Evolutionary conservation across 1,140 invertebrate genomes (phyloP).

Genomic region (Hycleus cichorii): DNA sequence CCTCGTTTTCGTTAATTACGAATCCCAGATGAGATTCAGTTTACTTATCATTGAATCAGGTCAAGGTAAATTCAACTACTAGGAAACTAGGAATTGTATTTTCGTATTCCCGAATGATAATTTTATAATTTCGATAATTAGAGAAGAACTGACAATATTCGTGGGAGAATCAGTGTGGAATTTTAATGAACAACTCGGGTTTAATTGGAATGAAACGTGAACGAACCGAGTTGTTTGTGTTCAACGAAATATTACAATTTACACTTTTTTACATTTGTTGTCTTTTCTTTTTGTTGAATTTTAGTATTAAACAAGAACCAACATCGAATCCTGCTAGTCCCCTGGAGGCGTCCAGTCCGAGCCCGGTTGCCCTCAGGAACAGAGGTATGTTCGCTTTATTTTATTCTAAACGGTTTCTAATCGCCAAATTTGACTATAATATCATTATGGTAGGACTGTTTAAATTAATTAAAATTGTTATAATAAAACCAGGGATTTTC

Average conservation of each 20-base stretch:
- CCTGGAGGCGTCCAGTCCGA: constrained; percentile 48
- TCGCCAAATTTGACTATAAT: too few relatives aligned
- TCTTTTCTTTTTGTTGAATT: constrained; percentile 36
- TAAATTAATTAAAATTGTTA: too few relatives aligned
- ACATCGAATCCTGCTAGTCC: constrained; percentile 48
- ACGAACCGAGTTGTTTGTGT: background rate
- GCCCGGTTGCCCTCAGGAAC: constrained; percentile 34
- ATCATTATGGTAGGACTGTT: too few relatives aligned
- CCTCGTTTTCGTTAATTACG: too few relatives aligned
- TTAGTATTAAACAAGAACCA: constrained; percentile 49
- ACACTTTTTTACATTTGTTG: background rate
- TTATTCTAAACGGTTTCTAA: too few relatives aligned
- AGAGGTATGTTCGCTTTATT: constrained; percentile 18
- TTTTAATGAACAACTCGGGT: background rate
- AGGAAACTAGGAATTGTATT: too few relatives aligned
- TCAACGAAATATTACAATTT: background rate
- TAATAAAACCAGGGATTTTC: too few relatives aligned
- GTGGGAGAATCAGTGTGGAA: background rate
- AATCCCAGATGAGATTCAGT: too few relatives aligned
- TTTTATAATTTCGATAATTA: background rate
- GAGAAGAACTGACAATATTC: background rate
- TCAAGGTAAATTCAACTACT: too few relatives aligned
- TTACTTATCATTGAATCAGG: too few relatives aligned
- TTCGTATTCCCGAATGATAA: too few relatives aligned
- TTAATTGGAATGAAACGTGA: background rate